Evolutionary conservation across 2,797 vertebrate genomes (phyloP), one percentile per base, ranked within the genome.

Genomic region (Halcyon badia): DNA sequence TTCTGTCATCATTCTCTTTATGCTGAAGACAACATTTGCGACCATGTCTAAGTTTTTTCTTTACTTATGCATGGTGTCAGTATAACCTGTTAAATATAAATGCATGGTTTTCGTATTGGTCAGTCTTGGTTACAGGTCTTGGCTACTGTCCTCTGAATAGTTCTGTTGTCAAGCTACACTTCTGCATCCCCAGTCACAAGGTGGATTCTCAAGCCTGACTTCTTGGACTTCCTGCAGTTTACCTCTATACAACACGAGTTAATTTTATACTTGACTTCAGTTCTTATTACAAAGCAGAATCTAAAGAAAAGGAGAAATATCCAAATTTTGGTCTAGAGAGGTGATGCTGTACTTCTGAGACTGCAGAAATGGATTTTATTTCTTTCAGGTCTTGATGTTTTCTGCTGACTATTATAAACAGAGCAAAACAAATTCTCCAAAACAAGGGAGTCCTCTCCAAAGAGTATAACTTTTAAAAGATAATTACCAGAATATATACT

Each of bases 401-500:
- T 61, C 21, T 49, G 26, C 41, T 62, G 41, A 25, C 21, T 52
- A 1, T 22, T 42, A 49, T 15, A 26, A 8, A 49, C 48, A 49
- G 7, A 49, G 25, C 48, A 49, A 49, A 28, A 15, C 33, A 39
- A 48, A 37, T 35, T 68, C 3, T 25, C n/a, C 25, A 14, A 57
- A 75, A 35, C 18, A 44, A 39, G 10, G 28, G 18, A 42, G 48
- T 61, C 24, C 37, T 78, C 25, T 25, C 19, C 41, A n/a, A 90
- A 51, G 30, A 69, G 25, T 37, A 20, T 51, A 39, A 31, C 42
- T 76, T 65, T 3, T 33, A 10, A 19, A 54, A 76, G 21, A 12
- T 2, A 3, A 10, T 17, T 60, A 28, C 10, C 51, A 49, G 35
- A 48, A 41, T 2, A 0, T 16, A 20, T 26, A 13, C 17, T 9